Conservation (phyloP, 2,113 vertebrate species). For the Pterocles burchelli region DNA sequence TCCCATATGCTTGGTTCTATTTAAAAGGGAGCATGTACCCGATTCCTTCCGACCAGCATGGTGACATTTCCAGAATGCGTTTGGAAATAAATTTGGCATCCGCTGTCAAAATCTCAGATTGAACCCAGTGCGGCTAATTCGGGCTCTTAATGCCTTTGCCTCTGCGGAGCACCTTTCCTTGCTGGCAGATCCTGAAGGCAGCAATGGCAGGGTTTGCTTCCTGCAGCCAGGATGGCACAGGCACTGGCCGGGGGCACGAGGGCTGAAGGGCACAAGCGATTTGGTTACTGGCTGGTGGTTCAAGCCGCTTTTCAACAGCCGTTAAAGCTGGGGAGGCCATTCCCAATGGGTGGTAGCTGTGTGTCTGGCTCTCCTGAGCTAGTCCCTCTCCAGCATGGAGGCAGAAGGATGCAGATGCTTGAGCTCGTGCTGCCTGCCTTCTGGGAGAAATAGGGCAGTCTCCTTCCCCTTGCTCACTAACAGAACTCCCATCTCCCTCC, state of each 20-base stretch:
- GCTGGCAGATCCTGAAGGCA: neutral
- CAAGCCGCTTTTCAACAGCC: neutral
- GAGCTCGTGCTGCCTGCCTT: neutral
- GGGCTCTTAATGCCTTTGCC: neutral
- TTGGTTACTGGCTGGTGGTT: neutral
- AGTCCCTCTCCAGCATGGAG: accelerated
- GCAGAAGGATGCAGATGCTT: neutral
- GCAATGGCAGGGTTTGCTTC: neutral
- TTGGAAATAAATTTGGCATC: constrained; percentile 79
- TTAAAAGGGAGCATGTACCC: constrained; percentile 78
- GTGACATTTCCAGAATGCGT: constrained; percentile 79
- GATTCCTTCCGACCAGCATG: constrained; percentile 72
- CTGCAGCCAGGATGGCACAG: accelerated
- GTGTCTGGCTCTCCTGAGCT: neutral
- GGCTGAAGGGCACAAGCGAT: accelerated
- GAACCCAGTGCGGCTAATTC: constrained; percentile 14
- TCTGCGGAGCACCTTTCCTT: constrained; percentile 23
- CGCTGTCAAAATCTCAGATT: constrained; percentile 68
- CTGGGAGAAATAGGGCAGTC: accelerated
- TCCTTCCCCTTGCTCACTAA: neutral
- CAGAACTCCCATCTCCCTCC: neutral
- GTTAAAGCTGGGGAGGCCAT: neutral
- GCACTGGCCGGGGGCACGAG: neutral
- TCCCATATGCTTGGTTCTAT: constrained; percentile 83
- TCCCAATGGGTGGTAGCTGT: neutral